Evolutionary conservation across 2,888 invertebrate genomes (phyloP), one percentile per base, ranked within the genome.

Genomic region (Amiota communis): DNA sequence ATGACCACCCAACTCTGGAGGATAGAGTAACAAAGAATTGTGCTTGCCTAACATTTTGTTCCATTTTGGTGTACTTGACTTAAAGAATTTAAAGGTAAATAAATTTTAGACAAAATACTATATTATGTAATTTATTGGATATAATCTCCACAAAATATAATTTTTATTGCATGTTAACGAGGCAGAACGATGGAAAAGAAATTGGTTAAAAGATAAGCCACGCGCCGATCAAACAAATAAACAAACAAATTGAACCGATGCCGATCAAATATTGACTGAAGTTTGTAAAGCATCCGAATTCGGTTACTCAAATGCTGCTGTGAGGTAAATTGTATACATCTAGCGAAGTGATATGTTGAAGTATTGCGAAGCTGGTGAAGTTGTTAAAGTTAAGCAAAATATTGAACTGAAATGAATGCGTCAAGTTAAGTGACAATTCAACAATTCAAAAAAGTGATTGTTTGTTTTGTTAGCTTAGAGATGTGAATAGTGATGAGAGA

Each of bases 341-440:
- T 23, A 36, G 6, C 2, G 3, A 36, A 6, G 36, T 36, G 6
- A 36, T 23, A 6, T 36, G 36, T 36, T 36, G 36, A 36, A 36
- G 59, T 20, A 17, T 20, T 15, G 59, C 59, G 17, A 59, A 20
- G 53, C 8, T 59, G 9, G 20, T 15, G 10, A 20, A 57, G 57
- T 57, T n/a, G 20, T 20, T 59, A 6, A n/a, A n/a, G 2, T 51
- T 51, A 0, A 59, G 59, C 20, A 48, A 65, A n/a, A 23, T 23
- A 46, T 15, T 49, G 46, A 46, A n/a, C 46, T 36, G 67, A 75
- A 23, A 13, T 20, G 47, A 65, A 76, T 80, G 80, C 80, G 80
- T 80, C 81, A 83, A 48, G 46, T 17, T 8, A 64, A 1, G 78
- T 78, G 82, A 83, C 80, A 75, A 80, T 75, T 83, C 51, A 70